phyloP scores from a whole-genome alignment of 2,113 vertebrate genomes.

The Merops nubicus region DNA sequence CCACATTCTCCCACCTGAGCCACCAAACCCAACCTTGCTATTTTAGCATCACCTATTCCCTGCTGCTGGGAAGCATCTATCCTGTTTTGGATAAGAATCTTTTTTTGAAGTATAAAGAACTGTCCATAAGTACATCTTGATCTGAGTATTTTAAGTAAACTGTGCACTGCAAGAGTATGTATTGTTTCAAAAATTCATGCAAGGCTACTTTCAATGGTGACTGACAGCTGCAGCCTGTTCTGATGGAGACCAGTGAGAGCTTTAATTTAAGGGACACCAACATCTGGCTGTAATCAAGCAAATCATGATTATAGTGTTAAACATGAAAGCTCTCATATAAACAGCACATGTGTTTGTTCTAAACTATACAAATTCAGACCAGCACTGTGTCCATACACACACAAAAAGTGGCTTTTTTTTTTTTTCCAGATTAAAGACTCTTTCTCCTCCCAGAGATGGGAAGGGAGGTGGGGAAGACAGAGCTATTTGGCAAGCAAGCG shows the following conservation, averaged over 20 bases:
- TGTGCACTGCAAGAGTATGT: neutral
- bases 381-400: neutral
- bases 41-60: neutral
- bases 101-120: neutral
- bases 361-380: neutral
- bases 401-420: neutral
- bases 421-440: neutral
- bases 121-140: neutral
- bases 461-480: rapidly evolving
- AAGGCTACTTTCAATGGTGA: neutral
- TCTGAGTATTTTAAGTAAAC: neutral
- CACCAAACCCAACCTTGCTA: neutral
- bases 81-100: neutral
- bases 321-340: neutral
- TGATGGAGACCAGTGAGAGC: neutral
- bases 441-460: neutral
- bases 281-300: neutral
- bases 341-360: neutral
- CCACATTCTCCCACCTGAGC: neutral
- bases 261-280: neutral
- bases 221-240: neutral
- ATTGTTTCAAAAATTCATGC: neutral
- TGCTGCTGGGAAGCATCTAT: neutral
- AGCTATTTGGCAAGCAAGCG: neutral
- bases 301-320: neutral